Evolutionary conservation across 1,140 invertebrate genomes (phyloP).

Genomic region (Calliopsis andreniformis): DNA sequence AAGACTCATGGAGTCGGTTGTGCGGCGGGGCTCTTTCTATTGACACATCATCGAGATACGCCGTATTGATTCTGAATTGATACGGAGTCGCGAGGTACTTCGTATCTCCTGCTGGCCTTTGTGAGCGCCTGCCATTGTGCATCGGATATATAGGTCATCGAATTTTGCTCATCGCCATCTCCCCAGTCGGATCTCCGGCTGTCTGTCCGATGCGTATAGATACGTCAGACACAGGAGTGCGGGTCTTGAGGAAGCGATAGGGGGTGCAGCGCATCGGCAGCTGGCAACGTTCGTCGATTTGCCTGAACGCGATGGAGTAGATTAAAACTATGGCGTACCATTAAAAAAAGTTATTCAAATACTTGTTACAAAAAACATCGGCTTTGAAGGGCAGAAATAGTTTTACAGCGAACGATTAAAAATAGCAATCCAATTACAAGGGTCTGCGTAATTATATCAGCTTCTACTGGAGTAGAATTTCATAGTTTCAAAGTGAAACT

Average conservation of each 20-base stretch:
- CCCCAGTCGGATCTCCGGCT: not conserved
- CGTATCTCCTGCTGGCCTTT: constrained; percentile 43
- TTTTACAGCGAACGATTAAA: too few species aligned
- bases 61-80: constrained; percentile 61
- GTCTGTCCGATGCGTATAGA: constrained; percentile 26
- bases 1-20: constrained; percentile 25
- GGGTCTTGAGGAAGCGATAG: not conserved
- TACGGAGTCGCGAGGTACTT: constrained; percentile 46
- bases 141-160: constrained; percentile 57
- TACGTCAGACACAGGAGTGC: not conserved
- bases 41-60: constrained; percentile 59
- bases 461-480: too few species aligned
- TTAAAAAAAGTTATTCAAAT: too few species aligned
- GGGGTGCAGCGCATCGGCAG: not conserved
- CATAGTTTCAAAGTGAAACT: too few species aligned
- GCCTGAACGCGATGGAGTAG: too few species aligned
- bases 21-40: constrained; percentile 31
- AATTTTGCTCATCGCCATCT: constrained; percentile 47
- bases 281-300: not conserved
- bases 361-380: too few species aligned
- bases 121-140: constrained; percentile 23
- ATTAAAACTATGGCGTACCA: too few species aligned
- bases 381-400: too few species aligned
- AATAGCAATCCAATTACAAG: too few species aligned
- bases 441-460: too few species aligned